phyloP scores from a whole-genome alignment of 2,797 vertebrate genomes.

The Mormyrus hasselquistii region DNA sequence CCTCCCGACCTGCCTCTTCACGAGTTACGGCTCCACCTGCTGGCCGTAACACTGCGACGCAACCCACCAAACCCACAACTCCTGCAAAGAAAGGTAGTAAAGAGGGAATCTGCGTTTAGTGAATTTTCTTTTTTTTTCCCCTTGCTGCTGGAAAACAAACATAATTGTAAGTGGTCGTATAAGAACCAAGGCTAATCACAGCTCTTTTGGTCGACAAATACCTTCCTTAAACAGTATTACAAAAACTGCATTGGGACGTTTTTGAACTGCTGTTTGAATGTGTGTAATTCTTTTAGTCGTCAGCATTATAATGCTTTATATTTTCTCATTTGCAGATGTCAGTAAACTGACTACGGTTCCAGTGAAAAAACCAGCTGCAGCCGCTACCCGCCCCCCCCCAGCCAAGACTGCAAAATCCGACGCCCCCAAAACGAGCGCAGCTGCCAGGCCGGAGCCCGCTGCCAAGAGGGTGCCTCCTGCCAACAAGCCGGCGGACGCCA shows the following conservation, averaged over 20 bases:
- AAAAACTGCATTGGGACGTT: not conserved
- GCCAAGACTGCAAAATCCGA: slow-evolving; percentile 52
- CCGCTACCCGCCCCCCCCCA: slow-evolving; percentile 32
- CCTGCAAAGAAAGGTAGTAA: slow-evolving; percentile 57
- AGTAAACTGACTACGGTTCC: slow-evolving; percentile 38
- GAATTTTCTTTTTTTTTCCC: not conserved
- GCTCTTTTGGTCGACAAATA: not conserved
- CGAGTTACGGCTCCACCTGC: slow-evolving; percentile 47
- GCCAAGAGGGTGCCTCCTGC: slow-evolving; percentile 38
- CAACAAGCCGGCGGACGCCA: slow-evolving; percentile 51
- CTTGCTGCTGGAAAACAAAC: not conserved
- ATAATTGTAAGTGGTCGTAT: not conserved
- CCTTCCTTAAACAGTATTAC: not conserved
- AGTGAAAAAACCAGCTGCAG: slow-evolving; percentile 51
- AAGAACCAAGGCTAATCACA: not conserved
- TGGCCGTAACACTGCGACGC: slow-evolving; percentile 45
- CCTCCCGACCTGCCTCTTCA: slow-evolving; percentile 36
- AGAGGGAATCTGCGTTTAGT: not conserved
- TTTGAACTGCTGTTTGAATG: not conserved
- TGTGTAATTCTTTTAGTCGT: not conserved
- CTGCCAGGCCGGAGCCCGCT: slow-evolving; percentile 39
- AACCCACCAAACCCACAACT: slow-evolving; percentile 38
- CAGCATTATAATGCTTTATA: not conserved
- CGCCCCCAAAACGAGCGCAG: slow-evolving; percentile 40
- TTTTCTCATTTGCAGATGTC: slow-evolving; percentile 49